Conservation (phyloP, 2,113 vertebrate genomes). For the Mastomys natalensis region DNA sequence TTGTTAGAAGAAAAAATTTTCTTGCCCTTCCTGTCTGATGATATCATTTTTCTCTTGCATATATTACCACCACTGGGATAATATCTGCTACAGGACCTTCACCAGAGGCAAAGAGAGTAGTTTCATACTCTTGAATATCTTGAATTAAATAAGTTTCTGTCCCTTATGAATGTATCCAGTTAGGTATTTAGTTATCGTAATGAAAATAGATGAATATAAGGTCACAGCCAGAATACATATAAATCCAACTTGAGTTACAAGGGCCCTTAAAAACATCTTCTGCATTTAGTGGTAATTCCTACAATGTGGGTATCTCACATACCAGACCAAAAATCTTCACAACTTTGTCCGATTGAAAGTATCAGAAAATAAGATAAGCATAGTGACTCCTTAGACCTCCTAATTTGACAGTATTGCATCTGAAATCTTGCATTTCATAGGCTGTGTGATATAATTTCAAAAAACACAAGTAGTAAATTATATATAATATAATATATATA, state of each 20-base stretch:
- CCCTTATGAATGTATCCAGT: neutral
- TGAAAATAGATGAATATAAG: neutral
- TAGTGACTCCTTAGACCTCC: neutral
- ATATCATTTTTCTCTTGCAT: neutral
- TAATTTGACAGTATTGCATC: neutral
- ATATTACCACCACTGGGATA: too few species aligned
- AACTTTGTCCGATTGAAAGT: neutral
- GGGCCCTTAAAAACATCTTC: neutral
- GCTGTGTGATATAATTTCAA: fast-evolving
- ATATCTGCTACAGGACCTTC: too few species aligned
- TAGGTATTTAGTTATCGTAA: neutral
- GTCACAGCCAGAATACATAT: neutral
- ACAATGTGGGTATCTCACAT: neutral
- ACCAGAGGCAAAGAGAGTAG: neutral
- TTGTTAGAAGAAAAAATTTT: neutral
- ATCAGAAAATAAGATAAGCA: too few species aligned
- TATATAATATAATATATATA: too few species aligned
- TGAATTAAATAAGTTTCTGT: neutral
- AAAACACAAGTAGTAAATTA: neutral
- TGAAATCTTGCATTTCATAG: neutral
- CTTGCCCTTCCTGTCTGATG: neutral
- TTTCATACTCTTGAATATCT: neutral
- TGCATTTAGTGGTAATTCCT: neutral
- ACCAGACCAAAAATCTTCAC: neutral
- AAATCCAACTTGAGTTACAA: neutral